A percentile compares a stretch with the other conserved stretches of the same genome.
Evolutionary conservation across 2,797 vertebrate species (phyloP).

Genomic region (Micromesistius poutassou): DNA sequence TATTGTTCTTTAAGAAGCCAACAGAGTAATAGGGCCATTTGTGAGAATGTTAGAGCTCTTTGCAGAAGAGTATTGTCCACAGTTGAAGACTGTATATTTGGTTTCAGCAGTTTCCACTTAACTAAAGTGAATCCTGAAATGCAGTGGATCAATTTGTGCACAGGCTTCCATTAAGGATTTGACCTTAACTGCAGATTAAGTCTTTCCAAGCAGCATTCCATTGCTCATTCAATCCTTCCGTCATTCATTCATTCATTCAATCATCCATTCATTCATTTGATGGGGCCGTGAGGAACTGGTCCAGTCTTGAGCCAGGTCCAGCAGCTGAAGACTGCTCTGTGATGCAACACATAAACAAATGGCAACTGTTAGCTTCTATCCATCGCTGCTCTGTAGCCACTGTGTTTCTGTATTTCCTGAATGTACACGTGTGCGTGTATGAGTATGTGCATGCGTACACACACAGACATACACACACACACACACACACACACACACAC

Average conservation of each 20-base stretch:
- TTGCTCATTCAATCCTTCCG: not conserved
- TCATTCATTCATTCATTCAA: not conserved
- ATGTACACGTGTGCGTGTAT: not conserved
- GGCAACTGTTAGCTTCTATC: not conserved
- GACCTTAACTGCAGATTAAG: not conserved
- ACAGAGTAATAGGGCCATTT: not conserved
- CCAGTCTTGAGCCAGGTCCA: not conserved
- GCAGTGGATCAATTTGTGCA: not conserved
- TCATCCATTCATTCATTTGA: not conserved
- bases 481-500: no score
- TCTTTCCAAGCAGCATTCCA: not conserved
- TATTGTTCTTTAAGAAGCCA: not conserved
- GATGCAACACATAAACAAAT: not conserved
- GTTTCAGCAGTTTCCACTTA: not conserved
- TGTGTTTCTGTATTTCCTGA: not conserved
- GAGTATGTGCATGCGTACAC: not conserved
- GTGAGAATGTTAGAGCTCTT: not conserved
- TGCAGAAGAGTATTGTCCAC: not conserved
- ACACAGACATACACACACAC: not conserved
- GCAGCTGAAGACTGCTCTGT: not conserved
- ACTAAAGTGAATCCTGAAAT: conserved; percentile 1
- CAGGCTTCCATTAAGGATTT: not conserved
- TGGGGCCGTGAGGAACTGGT: not conserved
- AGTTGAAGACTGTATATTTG: not conserved
- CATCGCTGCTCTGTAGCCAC: not conserved